Percentiles rank a stretch among this genome's conserved stretches.
Evolutionary conservation across 1,140 invertebrate genomes (phyloP).

Genomic region (Magallana angulata): DNA sequence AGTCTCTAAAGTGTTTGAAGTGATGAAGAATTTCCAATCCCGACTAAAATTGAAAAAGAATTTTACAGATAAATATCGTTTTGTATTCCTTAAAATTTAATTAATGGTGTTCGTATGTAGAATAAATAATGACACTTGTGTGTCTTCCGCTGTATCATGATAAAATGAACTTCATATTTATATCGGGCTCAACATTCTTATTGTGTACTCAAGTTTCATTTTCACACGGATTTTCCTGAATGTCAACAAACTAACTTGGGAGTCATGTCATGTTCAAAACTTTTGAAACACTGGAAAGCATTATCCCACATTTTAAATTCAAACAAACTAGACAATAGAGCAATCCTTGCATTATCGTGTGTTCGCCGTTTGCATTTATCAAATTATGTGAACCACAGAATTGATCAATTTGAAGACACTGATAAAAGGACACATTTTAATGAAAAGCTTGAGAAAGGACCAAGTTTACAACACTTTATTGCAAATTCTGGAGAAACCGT

Average conservation of each 20-base stretch:
- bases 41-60: neutral
- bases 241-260: neutral
- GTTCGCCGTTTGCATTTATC: neutral
- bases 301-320: neutral
- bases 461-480: slow-evolving; percentile 57
- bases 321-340: neutral
- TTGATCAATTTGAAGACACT: neutral
- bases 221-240: slow-evolving; percentile 14
- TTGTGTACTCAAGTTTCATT: neutral
- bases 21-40: neutral
- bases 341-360: neutral
- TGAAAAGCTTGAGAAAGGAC: slow-evolving; percentile 43
- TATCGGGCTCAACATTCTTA: neutral
- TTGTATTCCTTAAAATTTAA: no score
- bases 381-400: neutral
- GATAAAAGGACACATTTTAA: neutral
- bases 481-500: slow-evolving; percentile 42
- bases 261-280: slow-evolving; percentile 28
- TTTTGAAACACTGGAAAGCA: neutral
- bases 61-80: no score
- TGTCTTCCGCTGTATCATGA: no score
- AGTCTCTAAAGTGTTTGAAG: neutral
- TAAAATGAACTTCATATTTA: no score
- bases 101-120: no score
- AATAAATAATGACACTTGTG: no score